A percentile compares a stretch with the other conserved stretches of the same genome.
Conservation (phyloP, 2,797 vertebrate species). For the Otolemur crassicaudatus region DNA sequence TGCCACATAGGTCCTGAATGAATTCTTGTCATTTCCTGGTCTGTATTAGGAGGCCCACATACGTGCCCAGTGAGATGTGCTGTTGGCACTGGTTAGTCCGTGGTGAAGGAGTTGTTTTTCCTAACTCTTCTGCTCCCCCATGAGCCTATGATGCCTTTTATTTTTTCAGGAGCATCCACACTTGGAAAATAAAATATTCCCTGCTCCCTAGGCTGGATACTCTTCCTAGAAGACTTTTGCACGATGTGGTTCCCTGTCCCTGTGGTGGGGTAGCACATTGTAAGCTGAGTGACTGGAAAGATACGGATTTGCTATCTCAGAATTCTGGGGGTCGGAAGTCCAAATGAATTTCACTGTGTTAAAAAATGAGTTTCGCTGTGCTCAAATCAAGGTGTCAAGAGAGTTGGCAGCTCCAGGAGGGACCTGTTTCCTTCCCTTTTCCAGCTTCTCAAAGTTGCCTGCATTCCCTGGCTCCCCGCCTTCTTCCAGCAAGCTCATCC, state of each 20-base stretch:
- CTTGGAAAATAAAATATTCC: background rate
- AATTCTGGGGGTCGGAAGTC: background rate
- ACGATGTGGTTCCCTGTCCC: background rate
- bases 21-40: background rate
- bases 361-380: background rate
- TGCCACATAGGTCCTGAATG: background rate
- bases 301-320: background rate
- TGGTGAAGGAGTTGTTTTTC: background rate
- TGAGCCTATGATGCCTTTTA: background rate
- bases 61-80: background rate
- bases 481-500: background rate
- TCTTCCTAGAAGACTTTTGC: background rate
- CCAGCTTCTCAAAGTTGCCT: background rate
- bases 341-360: background rate
- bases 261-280: background rate
- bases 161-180: background rate
- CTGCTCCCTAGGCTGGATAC: background rate
- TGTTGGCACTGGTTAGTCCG: background rate
- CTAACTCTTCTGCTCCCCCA: background rate
- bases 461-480: background rate
- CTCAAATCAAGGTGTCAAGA: background rate
- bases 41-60: background rate
- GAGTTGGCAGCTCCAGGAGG: background rate
- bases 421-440: background rate
- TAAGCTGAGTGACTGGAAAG: background rate